These are phyloP conservation scores for Ophion slaviceki DNA, from an alignment of 2,888 invertebrate species.

Conservation along the genomic window DNA sequence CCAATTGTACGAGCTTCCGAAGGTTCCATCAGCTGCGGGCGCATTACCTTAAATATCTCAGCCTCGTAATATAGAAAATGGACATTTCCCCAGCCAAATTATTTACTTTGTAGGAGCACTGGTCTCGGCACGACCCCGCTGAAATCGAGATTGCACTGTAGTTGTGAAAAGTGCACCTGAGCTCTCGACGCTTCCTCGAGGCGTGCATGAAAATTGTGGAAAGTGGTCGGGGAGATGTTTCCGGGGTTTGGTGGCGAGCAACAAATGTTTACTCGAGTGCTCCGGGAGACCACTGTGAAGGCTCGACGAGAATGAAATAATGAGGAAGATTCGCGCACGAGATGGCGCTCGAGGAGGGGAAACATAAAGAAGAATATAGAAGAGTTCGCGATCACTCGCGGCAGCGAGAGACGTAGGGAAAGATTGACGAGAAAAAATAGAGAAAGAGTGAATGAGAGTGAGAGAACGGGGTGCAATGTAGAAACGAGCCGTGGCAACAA, in stretches of 20 bases:
- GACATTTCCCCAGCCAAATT: no score
- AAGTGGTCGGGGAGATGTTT: conserved; percentile 64
- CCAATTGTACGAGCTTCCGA: no score
- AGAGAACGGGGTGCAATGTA: conserved; percentile 25
- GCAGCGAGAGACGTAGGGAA: conserved; percentile 1
- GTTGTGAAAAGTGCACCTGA: no score
- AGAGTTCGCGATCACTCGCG: conserved; percentile 19
- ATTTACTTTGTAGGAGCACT: no score
- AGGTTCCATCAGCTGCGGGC: no score
- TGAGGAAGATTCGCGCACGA: conserved; percentile 48
- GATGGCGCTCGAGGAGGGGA: background rate
- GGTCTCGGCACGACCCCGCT: no score
- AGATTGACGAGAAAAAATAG: conserved; percentile 37
- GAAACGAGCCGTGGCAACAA: conserved; percentile 64
- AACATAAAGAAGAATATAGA: background rate
- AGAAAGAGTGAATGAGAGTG: conserved; percentile 5
- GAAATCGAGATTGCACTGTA: no score
- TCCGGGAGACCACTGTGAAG: conserved; percentile 56
- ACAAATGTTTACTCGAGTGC: conserved; percentile 67
- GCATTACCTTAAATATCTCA: no score
- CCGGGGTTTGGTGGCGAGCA: conserved; percentile 46
- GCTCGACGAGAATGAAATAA: conserved; percentile 63
- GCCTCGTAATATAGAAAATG: no score
- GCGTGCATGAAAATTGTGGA: conserved; percentile 13
- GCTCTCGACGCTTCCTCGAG: no score